Conservation (phyloP, 2,797 vertebrate genomes). For the Phrynocephalus vlangalii region DNA sequence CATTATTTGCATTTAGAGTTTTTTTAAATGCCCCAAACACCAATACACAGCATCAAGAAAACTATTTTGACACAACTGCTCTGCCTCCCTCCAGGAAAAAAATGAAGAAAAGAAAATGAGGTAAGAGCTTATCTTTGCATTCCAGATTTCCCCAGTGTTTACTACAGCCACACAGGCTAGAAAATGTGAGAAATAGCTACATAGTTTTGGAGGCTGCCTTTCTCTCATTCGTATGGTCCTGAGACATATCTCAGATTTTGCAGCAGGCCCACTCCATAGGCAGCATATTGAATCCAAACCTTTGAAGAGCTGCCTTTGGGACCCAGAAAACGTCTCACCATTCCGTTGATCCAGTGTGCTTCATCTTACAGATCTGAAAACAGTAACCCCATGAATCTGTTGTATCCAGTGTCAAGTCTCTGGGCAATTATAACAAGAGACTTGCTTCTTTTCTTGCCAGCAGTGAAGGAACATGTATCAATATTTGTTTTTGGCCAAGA, state of each 20-base stretch:
- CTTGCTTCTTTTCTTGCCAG: not conserved
- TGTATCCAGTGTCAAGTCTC: slow-evolving; percentile 36
- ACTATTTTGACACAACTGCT: slow-evolving; percentile 20
- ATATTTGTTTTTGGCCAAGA: not conserved
- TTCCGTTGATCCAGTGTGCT: slow-evolving; percentile 12
- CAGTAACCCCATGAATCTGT: not conserved
- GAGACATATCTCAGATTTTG: slow-evolving; percentile 13
- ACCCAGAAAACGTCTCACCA: slow-evolving; percentile 25
- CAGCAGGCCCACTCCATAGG: not conserved
- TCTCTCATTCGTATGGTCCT: not conserved
- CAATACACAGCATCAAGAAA: slow-evolving; percentile 27
- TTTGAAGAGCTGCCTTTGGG: slow-evolving; percentile 12
- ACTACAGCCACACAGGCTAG: not conserved
- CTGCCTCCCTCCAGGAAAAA: not conserved
- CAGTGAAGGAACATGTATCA: not conserved
- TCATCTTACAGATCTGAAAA: not conserved
- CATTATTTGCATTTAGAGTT: too few relatives aligned
- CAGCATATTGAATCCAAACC: not conserved
- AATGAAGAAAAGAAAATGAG: not conserved
- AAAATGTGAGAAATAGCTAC: not conserved
- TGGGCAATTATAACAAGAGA: slow-evolving; percentile 22
- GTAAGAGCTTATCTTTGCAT: not conserved
- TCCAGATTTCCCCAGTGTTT: slow-evolving; percentile 18
- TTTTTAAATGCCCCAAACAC: not conserved
- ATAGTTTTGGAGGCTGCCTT: slow-evolving; percentile 14